Conservation (phyloP, 2,113 vertebrate genomes). For the Ginglymostoma cirratum region DNA sequence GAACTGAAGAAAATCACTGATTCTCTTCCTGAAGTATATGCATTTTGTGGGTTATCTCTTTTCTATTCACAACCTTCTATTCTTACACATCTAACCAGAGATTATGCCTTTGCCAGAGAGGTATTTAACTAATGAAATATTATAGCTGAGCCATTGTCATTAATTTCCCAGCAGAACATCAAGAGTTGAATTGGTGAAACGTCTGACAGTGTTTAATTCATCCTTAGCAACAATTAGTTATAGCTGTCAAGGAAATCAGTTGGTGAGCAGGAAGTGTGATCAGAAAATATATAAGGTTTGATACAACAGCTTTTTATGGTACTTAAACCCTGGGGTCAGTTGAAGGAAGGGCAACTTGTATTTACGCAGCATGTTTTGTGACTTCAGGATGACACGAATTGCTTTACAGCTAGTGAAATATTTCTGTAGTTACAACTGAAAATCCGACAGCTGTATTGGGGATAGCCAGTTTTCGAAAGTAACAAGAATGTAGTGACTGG, state of each 20-base stretch:
- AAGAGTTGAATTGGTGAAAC: not conserved
- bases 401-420: not conserved
- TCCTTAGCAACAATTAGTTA: not conserved
- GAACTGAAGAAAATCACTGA: no score
- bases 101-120: not conserved
- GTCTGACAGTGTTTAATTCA: not conserved
- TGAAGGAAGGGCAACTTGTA: not conserved
- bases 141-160: not conserved
- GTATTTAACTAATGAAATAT: not conserved
- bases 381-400: not conserved
- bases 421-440: not conserved
- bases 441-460: not conserved
- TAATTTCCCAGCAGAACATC: not conserved
- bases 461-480: no score
- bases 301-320: not conserved
- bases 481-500: not conserved
- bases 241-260: not conserved
- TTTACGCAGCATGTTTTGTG: not conserved
- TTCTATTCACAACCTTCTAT: not conserved
- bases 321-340: not conserved
- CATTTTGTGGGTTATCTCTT: not conserved
- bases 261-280: not conserved
- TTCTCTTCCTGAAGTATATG: not conserved
- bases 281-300: not conserved
- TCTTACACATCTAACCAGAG: not conserved